Base-by-base conservation (phyloP, 2,113 vertebrate species). In the Calidris pugnax region DNA sequence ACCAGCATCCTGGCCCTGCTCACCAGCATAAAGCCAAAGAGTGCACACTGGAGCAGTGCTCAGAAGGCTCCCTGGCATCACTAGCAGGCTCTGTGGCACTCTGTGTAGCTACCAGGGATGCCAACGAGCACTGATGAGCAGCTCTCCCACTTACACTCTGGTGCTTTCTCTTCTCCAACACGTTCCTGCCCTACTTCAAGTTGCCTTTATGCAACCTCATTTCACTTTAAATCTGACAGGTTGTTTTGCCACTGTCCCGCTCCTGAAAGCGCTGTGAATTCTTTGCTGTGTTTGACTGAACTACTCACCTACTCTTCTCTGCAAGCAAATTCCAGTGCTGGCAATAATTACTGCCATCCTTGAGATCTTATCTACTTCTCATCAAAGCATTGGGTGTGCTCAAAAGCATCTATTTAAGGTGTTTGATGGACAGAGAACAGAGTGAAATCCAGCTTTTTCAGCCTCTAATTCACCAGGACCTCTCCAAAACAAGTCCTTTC, bases 401-500 rank as follows among this genome's bases (percentile, higher is more conserved):
- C 50, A 87, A 81, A 86, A 85, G n/a, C 45, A n/a, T 26, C 35
- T 62, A 41, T 72, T 77, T 37, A 59, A 47, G n/a, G 37, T 33
- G 21, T 32, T 32, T 51, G 76, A 62, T 22, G 50, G 59, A 69
- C 64, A 80, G 33, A 56, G 67, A 71, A n/a, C 10, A 71, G 32
- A 41, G 71, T 9, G 30, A 92, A 92, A 94, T 60, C 4, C 32
- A 64, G 9, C 3, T 37, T 82, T 37, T 63, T 41, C 37, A 21
- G 35, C 33, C 35, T 60, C 39, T 32, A 37, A 55, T 60, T 37
- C 71, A 35, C 26, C 35, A 55, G 47, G 59, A 32, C 30, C 41
- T 91, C 74, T 79, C 69, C 73, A 77, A 80, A 95, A 45, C 62
- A 68, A 82, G 48, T 63, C 30, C 53, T 93, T 76, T 80, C 45